Base-by-base conservation (phyloP, 2,113 vertebrate species). In the Nothocercus nigrocapillus region DNA sequence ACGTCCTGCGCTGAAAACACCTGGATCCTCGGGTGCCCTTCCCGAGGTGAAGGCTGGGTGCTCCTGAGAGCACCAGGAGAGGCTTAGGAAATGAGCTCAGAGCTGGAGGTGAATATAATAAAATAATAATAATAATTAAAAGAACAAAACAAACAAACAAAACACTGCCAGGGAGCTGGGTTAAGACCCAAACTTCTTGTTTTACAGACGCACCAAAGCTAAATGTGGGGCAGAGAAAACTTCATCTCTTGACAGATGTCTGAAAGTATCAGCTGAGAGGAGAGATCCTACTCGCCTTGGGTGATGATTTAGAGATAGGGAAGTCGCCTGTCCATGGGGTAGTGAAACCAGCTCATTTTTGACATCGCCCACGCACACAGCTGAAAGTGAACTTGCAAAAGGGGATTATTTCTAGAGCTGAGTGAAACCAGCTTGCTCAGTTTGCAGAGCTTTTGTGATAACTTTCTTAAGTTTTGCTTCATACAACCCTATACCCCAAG, bases 331-430 rank as follows among this genome's bases (percentile, higher is more conserved):
- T 85, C 64, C 82, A 64, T 11, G 2, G 72, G 54, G 36, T 38
- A 96, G 88, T 56, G 95, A 96, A 96, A 95, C 83, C 62, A 66
- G 18, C 54, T 75, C 38, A 32, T 79, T 91, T 59, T 75, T 79
- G 64, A 94, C 63, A 67, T 84, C 66, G 77, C n/a, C 78, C 42
- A 84, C 56, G 49, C 40, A 19, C 66, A 40, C 59, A 32, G 34
- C 28, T 78, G 86, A 62, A 90, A 95, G 85, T 58, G 94, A 97
- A 63, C 74, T 94, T 58, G 75, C 25, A 93, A 59, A 82, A 64
- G 34, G 64, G 30, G 22, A 73, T 88, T 91, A 47, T 84, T 92
- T 91, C 77, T 73, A 92, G 81, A 82, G 13, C 40, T 54, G 49
- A 85, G 62, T 62, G 92, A 94, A 96, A 96, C 73, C 69, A 64